Base-by-base conservation (phyloP, 2,888 invertebrate species). In the Sylvicola cinctus region DNA sequence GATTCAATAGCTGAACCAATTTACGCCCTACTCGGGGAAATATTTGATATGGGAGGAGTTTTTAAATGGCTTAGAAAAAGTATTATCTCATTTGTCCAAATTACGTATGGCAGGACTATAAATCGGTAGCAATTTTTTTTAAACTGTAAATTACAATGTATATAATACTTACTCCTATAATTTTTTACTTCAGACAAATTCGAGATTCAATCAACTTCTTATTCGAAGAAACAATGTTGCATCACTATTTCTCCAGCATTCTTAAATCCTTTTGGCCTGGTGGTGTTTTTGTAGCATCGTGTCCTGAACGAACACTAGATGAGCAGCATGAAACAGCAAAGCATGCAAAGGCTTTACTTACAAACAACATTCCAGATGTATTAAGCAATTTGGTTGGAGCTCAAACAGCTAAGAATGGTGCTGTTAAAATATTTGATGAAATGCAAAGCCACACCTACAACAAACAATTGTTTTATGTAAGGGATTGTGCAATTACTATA, bases 191-290 rank as follows among this genome's bases (percentile, higher is more conserved):
- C 52, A 76, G 85, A 42, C 87, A 88, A 67, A 76, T 88, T 34
- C 68, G 83, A 42, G 87, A 87, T 47, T 83, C 80, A 0, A 75
- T 88, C 33, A 69, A 75, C 17, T 87, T 84, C 76, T 58, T 84
- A 44, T 80, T 84, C 49, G 85, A 84, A 10, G 90, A 90, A 53
- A 76, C 81, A 40, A 88, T 88, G 85, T 54, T 90, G 38, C 78
- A 87, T 49, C 83, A 81, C 54, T 90, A 88, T 53, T 74, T 79
- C 31, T 74, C 79, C 37, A 64, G 78, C 17, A 69, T 85, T 39
- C 67, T 79, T 36, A 85, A 87, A 52, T 78, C 80, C 2, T 81
- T 85, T 71, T 90, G 88, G 88, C 84, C 85, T 0, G 77, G 79
- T 34, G 85, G 85, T 2, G 68, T 70, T n/a, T 57, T 79, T 0